These are phyloP conservation scores for Peromyscus leucopus DNA, from an alignment of 2,113 vertebrate species.

Conservation along the genomic window DNA sequence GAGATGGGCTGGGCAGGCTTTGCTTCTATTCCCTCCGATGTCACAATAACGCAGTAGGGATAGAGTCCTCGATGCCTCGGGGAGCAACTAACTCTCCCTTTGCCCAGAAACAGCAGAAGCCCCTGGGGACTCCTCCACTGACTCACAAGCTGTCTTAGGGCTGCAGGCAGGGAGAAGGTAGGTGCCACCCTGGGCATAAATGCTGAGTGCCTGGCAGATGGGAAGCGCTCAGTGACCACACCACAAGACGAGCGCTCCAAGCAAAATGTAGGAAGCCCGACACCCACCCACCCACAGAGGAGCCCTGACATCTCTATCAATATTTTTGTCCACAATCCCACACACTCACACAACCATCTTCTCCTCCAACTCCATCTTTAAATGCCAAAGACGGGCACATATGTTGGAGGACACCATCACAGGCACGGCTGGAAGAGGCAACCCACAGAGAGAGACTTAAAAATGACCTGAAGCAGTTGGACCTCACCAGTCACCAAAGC, in stretches of 20 bases:
- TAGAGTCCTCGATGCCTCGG: neutral
- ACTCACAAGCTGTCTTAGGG: neutral
- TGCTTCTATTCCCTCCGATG: neutral
- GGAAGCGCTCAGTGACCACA: neutral
- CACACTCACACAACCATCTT: neutral
- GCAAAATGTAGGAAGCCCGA: neutral
- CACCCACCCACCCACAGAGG: neutral
- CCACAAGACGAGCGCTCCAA: neutral
- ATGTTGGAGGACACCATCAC: neutral
- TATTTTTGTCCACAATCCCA: neutral
- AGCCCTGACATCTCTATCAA: neutral
- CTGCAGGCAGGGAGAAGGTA: neutral
- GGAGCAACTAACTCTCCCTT: neutral
- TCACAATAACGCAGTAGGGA: neutral
- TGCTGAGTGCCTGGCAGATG: neutral
- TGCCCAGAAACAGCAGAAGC: neutral
- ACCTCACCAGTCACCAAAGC: constrained; percentile 5
- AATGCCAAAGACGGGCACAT: neutral
- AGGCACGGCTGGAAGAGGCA: neutral
- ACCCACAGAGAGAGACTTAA: neutral
- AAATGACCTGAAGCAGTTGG: neutral
- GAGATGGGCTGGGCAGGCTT: neutral
- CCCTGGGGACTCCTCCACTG: neutral
- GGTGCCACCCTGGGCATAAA: fast-evolving
- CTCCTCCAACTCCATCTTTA: neutral